Evolutionary conservation across 1,140 invertebrate species (phyloP), one percentile per base, ranked within the genome.

Genomic region (Idris sp.): DNA sequence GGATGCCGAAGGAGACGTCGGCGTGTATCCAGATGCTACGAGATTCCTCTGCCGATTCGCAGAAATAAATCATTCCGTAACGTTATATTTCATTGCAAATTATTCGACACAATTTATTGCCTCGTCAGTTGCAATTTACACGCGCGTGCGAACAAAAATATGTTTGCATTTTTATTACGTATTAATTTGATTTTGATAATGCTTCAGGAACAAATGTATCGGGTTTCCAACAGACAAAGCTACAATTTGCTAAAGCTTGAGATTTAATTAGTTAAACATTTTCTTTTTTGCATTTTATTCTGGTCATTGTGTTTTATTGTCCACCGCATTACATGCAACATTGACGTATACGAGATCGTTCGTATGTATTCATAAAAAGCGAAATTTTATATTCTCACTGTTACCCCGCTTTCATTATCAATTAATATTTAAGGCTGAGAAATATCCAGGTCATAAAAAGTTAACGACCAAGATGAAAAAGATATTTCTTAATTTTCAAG

Each of bases 1-100:
- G 67, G 74, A 76, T 72, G 74, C 74, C 74, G 56, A 68, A 68
- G 67, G 43, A 74, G 51, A 73, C 49, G 53, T 64, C 62, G 56
- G 35, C 46, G 51, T 48, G 44, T 64, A 73, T 58, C 51, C 68
- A 68, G 67, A 61, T 72, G 67, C 74, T 44, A 65, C 30, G 30
- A 18, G 59, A 76, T 67, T 72, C 61, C 56, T 15, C 22, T 22
- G 28, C 30, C 44, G 44, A 44, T 73, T 73, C 59, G 44, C 46
- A 44, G 69, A 65, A 73, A 74, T 64, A 53, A 61, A 74, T 54
- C 41, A 67, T 67, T 25, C 31, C 15, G 15, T 43, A 10, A 30
- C 51, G n/a, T 51, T 49, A 64, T 72, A 72, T 64, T 64, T 71
- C 56, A 71, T 62, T 62, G 38, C n/a, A 33, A 48, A 62, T 71